Base-by-base conservation (phyloP, 2,113 vertebrate genomes). In the Triplophysa rosa region DNA sequence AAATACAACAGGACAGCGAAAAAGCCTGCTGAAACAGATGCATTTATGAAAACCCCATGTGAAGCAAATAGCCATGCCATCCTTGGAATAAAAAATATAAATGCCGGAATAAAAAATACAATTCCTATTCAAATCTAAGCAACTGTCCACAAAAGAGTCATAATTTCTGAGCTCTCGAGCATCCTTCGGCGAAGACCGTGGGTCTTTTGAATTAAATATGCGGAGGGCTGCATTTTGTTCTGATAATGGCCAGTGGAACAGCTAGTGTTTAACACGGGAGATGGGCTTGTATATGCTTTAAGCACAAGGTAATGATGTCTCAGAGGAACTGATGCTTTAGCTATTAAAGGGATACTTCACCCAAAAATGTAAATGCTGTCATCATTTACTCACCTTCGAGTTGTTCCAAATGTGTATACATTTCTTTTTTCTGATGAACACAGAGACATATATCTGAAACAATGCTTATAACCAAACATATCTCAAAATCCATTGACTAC, bases 121-220 rank as follows among this genome's bases (percentile, higher is more conserved):
- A 76, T 68, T 70, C 58, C 9, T 29, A 3, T 0, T 58, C 37
- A 21, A 40, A 68, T 64, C 77, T 63, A 45, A 62, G 33, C 78
- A 33, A 52, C 12, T 19, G 2, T 63, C 78, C 69, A 72, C 45
- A 42, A 45, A 70, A 45, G 45, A 42, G 47, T 13, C 29, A 40
- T 17, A 52, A 12, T 52, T 24, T 64, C 8, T 40, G 59, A 63
- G 23, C 56, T 62, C 26, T 40, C 19, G 47, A 17, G 49, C 68
- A 56, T 56, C 33, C 14, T 56, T 11, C 6, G 4, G 26, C 47
- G 37, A 69, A 29, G 47, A 49, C 33, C 16, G 75, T 24, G 37
- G 17, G 19, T 37, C 52, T 74, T 24, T 13, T 80, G 52, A 84
- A 79, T 84, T 56, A 79, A 82, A 79, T 77, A 80, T 72, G 13